Evolutionary conservation across 2,888 invertebrate species (phyloP), one percentile per base, ranked within the genome.

Genomic region (Drosophila seclusa): DNA sequence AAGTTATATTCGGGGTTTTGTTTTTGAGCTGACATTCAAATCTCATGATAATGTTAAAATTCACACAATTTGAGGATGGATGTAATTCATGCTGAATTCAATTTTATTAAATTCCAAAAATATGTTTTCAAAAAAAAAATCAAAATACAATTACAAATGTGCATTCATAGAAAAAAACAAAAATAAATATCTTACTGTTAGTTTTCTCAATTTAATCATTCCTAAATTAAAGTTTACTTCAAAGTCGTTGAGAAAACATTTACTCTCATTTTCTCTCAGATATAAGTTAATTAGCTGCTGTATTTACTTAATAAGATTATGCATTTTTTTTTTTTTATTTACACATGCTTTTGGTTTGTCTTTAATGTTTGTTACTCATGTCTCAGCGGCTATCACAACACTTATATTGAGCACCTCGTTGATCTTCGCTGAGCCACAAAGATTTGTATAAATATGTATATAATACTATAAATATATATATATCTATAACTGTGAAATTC

Each of bases 91-190:
- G 29, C 50, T 50, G 64, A 81, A 73, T 79, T 77, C 65, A 68
- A 69, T 73, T 87, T 79, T 72, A 78, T 83, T 80, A 67, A 86
- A 78, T 80, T 78, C 67, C 68, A 73, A 52, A 38, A 52, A 68
- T 53, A 48, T 71, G 57, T 38, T 63, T 49, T 55, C 54, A 65
- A 69, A 64, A 49, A n/a, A n/a, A 11, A 34, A 64, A 53, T 76
- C 32, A 52, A 78, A 76, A 29, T 48, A 61, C 40, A 57, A 61
- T 64, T 49, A 29, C 62, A 61, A 61, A 45, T 54, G 66, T 76
- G 66, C 65, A 67, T 76, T 61, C 66, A 64, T 69, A 59, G 52
- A 52, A 64, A 45, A 54, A 68, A 55, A 16, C 24, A 53, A 11
- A 50, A 74, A 55, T 70, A 48, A 79, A 66, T 71, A 68, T 31